Percentiles rank a stretch among this genome's conserved stretches.
Evolutionary conservation across 2,888 invertebrate species (phyloP).

Genomic region (Sphinx pinastri): DNA sequence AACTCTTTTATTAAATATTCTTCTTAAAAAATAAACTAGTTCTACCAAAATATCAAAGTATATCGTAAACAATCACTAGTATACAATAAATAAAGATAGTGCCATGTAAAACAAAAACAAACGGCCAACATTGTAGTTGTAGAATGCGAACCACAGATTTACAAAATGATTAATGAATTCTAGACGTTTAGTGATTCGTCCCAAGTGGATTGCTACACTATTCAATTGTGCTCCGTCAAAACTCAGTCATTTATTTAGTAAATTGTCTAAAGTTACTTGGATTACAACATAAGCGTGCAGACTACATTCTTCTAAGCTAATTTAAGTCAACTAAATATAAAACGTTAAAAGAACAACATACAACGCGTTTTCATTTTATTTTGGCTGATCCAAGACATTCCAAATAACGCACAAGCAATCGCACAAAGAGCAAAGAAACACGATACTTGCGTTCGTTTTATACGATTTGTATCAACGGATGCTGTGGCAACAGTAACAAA

Average conservation of each 20-base stretch:
- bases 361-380: slow-evolving; percentile 1
- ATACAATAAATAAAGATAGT: too few relatives aligned
- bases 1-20: too few relatives aligned
- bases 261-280: neutral
- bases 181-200: neutral
- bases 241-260: neutral
- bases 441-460: slow-evolving; percentile 22
- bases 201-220: neutral
- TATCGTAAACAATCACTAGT: too few relatives aligned
- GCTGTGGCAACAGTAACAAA: slow-evolving; percentile 62
- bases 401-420: slow-evolving; percentile 9
- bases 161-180: slow-evolving; percentile 13
- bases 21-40: too few relatives aligned
- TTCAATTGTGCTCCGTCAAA: slow-evolving; percentile 4
- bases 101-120: too few relatives aligned
- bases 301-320: neutral
- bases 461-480: slow-evolving; percentile 63
- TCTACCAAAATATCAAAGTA: too few relatives aligned
- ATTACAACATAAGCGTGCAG: neutral
- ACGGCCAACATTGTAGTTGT: too few relatives aligned
- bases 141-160: neutral
- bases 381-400: slow-evolving; percentile 3
- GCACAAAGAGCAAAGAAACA: slow-evolving; percentile 17
- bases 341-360: neutral
- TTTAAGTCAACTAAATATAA: neutral